Base-by-base conservation (phyloP, 2,113 vertebrate species). In the Lathamus discolor region DNA sequence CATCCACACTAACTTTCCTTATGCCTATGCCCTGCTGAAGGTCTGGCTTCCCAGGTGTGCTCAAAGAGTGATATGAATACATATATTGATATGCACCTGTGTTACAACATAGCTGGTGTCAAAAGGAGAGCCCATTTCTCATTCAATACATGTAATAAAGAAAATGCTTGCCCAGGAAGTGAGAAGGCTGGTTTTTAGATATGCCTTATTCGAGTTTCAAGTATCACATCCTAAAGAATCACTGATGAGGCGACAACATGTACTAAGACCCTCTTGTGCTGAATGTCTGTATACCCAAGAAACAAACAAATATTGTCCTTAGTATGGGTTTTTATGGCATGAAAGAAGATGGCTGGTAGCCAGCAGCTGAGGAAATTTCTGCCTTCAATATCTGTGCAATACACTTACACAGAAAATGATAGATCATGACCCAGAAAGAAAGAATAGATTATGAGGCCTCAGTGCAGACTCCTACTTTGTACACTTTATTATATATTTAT, bases 331-430 rank as follows among this genome's bases (percentile, higher is more conserved):
- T 13, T 75, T 44, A 37, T 2, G 2, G 27, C 48, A 70, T 11
- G 70, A 75, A 63, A 57, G 14, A 54, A 1, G 33, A 22, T 54
- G 27, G 5, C 31, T 79, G 4, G 17, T 57, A 69, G 27, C 49
- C 55, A 70, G 37, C 4, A 63, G 17, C 8, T 80, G 22, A 73
- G 27, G 27, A 74, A 74, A 85, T 74, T 24, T 63, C 81, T 62
- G 31, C 7, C 7, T 33, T 13, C 12, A n/a, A 10, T 28, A 41
- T 41, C 11, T 31, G 8, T 72, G 46, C 20, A 70, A 33, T 55
- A 39, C 5, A 9, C 4, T 29, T 22, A 61, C 0, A 1, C 11
- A 55, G 23, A 11, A 81, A 9, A 16, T 16, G 11, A 25, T 25
- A 25, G 19, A 43, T 69, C 67, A 61, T 51, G 29, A 11, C 17